Conservation (phyloP, 2,113 vertebrate genomes). For the Aspiorhynchus laticeps region DNA sequence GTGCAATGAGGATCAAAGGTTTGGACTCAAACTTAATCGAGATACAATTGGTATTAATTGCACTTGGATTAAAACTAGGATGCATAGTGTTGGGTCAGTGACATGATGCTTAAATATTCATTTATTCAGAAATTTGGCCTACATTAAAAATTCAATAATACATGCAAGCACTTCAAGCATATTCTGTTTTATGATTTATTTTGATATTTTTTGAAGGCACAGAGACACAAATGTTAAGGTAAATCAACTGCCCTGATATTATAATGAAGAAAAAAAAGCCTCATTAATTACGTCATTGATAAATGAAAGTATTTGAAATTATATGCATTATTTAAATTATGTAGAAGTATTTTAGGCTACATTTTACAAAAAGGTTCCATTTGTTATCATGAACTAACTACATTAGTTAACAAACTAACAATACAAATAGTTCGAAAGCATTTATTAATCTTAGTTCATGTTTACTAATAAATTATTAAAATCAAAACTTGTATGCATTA, state of each 20-base stretch:
- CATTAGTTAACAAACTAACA: too few relatives aligned
- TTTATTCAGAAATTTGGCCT: neutral
- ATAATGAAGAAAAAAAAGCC: neutral
- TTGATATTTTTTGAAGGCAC: neutral
- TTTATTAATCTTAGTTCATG: too few relatives aligned
- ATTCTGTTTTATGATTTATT: neutral
- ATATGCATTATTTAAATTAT: too few relatives aligned
- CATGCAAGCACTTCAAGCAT: neutral
- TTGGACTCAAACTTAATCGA: neutral
- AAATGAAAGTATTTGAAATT: too few relatives aligned
- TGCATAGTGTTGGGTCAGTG: neutral
- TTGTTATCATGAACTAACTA: too few relatives aligned
- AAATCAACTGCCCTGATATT: neutral
- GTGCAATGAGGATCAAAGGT: neutral
- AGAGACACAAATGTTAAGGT: neutral
- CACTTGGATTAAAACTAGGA: constrained; percentile 8
- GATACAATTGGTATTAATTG: constrained; percentile 22
- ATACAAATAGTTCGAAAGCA: too few relatives aligned
- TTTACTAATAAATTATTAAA: too few relatives aligned
- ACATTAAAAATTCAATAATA: neutral
- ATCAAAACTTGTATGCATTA: too few relatives aligned
- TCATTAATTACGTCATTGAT: neutral
- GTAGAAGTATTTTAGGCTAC: too few relatives aligned
- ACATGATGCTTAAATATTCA: neutral
- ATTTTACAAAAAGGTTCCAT: too few relatives aligned